Percentiles rank a stretch among this genome's conserved stretches.
Conservation (phyloP, 1,140 invertebrate genomes). For the Leptinotarsa lineolata region DNA sequence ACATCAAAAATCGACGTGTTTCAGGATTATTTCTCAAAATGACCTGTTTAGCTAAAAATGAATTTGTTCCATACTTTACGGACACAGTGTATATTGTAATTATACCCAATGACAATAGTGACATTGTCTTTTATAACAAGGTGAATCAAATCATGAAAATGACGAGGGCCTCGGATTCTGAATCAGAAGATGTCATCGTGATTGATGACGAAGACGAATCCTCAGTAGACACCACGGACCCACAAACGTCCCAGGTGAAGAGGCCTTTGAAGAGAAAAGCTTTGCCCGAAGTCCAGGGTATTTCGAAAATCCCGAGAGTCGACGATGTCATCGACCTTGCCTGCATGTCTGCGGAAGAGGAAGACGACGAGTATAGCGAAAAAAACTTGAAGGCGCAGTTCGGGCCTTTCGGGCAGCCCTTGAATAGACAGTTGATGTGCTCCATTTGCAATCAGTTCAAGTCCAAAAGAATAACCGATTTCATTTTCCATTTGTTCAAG, state of each 20-base stretch:
- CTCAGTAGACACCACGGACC: background rate
- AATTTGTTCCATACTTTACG: too few relatives aligned
- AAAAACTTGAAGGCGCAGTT: conserved; percentile 38
- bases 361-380: conserved; percentile 16
- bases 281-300: conserved; percentile 24
- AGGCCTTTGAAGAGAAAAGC: background rate
- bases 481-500: conserved; percentile 62
- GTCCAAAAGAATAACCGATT: conserved; percentile 59
- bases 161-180: background rate
- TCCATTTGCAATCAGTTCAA: conserved; percentile 61
- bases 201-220: conserved; percentile 33
- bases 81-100: too few relatives aligned
- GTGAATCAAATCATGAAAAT: conserved; percentile 10
- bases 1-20: too few relatives aligned
- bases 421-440: conserved; percentile 57
- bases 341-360: background rate
- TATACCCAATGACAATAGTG: too few relatives aligned
- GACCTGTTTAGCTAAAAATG: too few relatives aligned
- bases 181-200: conserved; percentile 23
- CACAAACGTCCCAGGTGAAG: background rate
- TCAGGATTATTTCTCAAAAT: too few relatives aligned
- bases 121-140: background rate
- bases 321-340: conserved; percentile 25
- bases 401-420: conserved; percentile 54
- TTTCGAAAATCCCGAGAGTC: conserved; percentile 44